A percentile compares a stretch with the other conserved stretches of the same genome.
phyloP scores from a whole-genome alignment of 2,797 vertebrate species.

The Betta splendens region DNA sequence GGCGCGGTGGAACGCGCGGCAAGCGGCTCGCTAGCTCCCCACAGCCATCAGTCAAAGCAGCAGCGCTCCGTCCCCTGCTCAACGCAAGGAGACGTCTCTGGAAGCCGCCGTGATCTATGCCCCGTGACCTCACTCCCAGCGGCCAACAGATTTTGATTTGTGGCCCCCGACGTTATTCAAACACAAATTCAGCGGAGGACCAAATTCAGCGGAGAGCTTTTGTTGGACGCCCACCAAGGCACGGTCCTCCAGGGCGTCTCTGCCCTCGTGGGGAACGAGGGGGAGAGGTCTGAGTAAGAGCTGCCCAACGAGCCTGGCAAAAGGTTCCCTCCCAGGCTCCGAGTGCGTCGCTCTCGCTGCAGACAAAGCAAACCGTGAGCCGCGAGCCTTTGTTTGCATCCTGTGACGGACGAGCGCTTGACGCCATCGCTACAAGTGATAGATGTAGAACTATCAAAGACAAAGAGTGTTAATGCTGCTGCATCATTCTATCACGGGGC shows the following conservation, averaged over 20 bases:
- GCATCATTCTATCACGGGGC: constrained; percentile 12
- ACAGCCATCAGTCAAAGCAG: constrained; percentile 73
- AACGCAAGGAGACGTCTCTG: constrained; percentile 74
- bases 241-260: constrained; percentile 72
- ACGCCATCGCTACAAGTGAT: constrained; percentile 43
- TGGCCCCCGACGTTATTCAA: constrained; percentile 77
- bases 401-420: constrained; percentile 40
- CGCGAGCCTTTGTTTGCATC: constrained; percentile 52
- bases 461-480: constrained; percentile 20
- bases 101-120: constrained; percentile 72
- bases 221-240: constrained; percentile 78
- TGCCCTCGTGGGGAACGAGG: constrained; percentile 66
- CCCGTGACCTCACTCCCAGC: constrained; percentile 72
- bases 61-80: constrained; percentile 64
- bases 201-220: constrained; percentile 78
- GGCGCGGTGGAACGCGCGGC: constrained; percentile 63
- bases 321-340: constrained; percentile 49
- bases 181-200: constrained; percentile 76
- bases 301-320: constrained; percentile 56
- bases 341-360: constrained; percentile 47
- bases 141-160: constrained; percentile 78
- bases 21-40: constrained; percentile 50
- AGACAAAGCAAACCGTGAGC: constrained; percentile 57
- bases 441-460: constrained; percentile 30
- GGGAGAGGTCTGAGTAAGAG: constrained; percentile 14